These are phyloP conservation scores for Busseola fusca DNA, from an alignment of 2,888 invertebrate species.

Conservation along the genomic window DNA sequence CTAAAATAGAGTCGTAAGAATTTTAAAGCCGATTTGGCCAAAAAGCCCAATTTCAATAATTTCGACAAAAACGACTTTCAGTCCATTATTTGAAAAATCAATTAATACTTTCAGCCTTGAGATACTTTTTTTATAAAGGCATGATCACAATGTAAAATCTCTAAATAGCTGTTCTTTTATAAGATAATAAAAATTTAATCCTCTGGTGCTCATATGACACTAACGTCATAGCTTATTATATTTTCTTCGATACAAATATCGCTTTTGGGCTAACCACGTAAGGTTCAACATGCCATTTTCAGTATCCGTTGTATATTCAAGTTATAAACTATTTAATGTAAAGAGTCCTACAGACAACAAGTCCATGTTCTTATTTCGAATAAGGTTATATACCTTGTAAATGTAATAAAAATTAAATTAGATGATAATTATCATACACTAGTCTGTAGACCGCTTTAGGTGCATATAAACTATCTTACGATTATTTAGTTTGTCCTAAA, in stretches of 20 bases:
- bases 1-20: conserved; percentile 7
- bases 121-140: conserved; percentile 31
- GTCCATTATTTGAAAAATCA: conserved; percentile 19
- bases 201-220: conserved; percentile 34
- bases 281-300: conserved; percentile 10
- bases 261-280: conserved; percentile 19
- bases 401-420: conserved; percentile 13
- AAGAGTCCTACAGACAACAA: conserved; percentile 28
- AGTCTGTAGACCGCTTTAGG: conserved; percentile 16
- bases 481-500: conserved; percentile 25
- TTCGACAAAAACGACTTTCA: conserved; percentile 34
- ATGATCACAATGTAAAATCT: conserved; percentile 31
- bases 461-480: conserved; percentile 29
- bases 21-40: conserved; percentile 37
- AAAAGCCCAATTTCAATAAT: conserved; percentile 48
- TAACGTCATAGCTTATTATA: conserved; percentile 1
- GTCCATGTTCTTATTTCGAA: background rate
- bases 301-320: conserved; percentile 15
- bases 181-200: conserved; percentile 10
- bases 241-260: conserved; percentile 9
- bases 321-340: conserved; percentile 19
- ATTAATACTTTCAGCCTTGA: conserved; percentile 33
- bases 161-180: conserved; percentile 1
- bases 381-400: background rate
- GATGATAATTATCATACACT: conserved; percentile 15